Base-by-base conservation (phyloP, 2,113 vertebrate genomes). In the Notarius quadriscutis region DNA sequence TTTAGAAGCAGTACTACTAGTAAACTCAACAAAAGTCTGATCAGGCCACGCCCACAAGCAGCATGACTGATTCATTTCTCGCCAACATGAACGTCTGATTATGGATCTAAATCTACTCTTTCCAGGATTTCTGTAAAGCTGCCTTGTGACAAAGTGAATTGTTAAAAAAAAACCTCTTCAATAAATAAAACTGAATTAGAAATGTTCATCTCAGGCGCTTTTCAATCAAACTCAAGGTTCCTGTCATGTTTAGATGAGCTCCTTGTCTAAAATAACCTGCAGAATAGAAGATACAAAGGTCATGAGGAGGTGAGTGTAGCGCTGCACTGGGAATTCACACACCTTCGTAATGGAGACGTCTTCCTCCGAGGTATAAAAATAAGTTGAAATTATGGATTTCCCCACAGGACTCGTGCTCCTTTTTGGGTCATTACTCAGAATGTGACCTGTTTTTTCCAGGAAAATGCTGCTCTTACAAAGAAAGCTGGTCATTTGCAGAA, bases 351-450 rank as follows among this genome's bases (percentile, higher is more conserved):
- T 74, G 67, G 69, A 60, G 53, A 1, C 18, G 71, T n/a, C 71
- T 22, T 62, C 55, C 34, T 62, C 9, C 9, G 71, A 75, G 84
- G 72, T 10, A 30, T 27, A 20, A 22, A 74, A 51, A 30, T 7
- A 27, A 80, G 78, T 34, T 5, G 27, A 34, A 20, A 80, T 34
- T 4, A 27, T 34, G 7, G 4, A 58, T 80, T 60, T 34, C 27
- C 53, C 53, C 9, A 5, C 78, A 58, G 55, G 55, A 80, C 25
- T 20, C 12, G 2, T 34, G 55, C 2, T 34, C n/a, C 15, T 78
- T 78, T 75, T 53, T 55, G n/a, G 75, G 14, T 79, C 50, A 30
- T 80, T 80, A 58, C n/a, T 58, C 55, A 53, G 53, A 80, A 34
- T 34, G 53, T 20, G 27, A 80, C 27, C 55, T 34, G 27, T 53